Conservation (phyloP, 2,888 invertebrate species). For the Timema podura region DNA sequence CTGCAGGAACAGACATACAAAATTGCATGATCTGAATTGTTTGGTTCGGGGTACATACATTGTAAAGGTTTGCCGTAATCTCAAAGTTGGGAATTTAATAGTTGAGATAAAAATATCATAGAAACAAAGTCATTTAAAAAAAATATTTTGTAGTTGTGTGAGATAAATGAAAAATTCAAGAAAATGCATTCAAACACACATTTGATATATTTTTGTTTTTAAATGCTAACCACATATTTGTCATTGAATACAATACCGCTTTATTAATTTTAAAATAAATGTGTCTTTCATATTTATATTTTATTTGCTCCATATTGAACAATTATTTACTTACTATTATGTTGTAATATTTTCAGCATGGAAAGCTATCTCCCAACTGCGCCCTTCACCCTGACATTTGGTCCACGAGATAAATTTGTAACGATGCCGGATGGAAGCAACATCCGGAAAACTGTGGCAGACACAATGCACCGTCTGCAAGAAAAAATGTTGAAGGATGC, state of each 20-base stretch:
- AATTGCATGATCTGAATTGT: no score
- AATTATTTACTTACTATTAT: no score
- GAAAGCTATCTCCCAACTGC: conserved; percentile 54
- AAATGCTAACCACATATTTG: neutral
- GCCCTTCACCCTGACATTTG: conserved; percentile 46
- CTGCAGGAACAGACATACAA: no score
- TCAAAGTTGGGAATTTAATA: no score
- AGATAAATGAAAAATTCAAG: no score
- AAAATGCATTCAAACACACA: neutral
- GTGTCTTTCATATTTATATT: neutral
- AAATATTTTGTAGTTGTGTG: no score
- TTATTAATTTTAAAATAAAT: neutral
- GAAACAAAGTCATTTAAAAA: no score
- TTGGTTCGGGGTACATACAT: no score
- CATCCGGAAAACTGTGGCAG: conserved; percentile 58
- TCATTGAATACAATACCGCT: no score
- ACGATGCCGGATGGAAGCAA: conserved; percentile 56
- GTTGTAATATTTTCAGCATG: conserved; percentile 48
- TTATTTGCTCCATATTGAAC: no score
- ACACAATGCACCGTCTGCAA: conserved; percentile 59
- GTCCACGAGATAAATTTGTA: conserved; percentile 43
- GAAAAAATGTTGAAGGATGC: conserved; percentile 59
- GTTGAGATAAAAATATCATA: no score
- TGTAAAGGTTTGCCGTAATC: no score
- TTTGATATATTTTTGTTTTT: neutral